phyloP scores from a whole-genome alignment of 2,888 invertebrate species.

The Portevinia maculata region DNA sequence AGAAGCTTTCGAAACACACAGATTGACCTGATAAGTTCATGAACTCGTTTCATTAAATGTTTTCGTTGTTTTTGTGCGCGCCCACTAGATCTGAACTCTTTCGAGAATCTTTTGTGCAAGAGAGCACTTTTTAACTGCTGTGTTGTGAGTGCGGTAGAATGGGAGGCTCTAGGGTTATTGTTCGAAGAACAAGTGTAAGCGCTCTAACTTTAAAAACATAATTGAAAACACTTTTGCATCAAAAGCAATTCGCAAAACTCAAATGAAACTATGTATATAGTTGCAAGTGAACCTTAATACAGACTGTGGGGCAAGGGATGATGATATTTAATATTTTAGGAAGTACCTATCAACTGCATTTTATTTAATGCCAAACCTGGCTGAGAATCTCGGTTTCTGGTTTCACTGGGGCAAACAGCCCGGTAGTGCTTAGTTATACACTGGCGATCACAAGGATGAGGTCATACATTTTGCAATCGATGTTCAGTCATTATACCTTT shows the following conservation, averaged over 20 bases:
- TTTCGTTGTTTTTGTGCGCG: constrained; percentile 11
- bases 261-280: constrained; percentile 9
- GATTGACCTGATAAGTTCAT: constrained; percentile 58
- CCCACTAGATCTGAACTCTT: constrained; percentile 5
- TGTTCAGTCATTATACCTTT: too few relatives aligned
- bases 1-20: constrained; percentile 16
- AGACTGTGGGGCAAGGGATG: background rate
- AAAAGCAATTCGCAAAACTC: constrained; percentile 14
- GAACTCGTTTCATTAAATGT: constrained; percentile 54
- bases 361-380: too few relatives aligned
- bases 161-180: constrained; percentile 42
- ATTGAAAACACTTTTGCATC: constrained; percentile 46
- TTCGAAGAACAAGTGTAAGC: constrained; percentile 57
- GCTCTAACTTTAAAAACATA: constrained; percentile 53
- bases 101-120: constrained; percentile 20
- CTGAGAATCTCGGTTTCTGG: too few relatives aligned
- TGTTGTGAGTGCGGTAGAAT: constrained; percentile 4
- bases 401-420: too few relatives aligned
- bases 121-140: constrained; percentile 3
- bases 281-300: constrained; percentile 12
- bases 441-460: too few relatives aligned
- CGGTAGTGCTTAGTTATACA: too few relatives aligned
- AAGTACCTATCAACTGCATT: too few relatives aligned
- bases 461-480: too few relatives aligned
- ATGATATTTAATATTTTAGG: too few relatives aligned